These are phyloP conservation scores for Oxyscelio sp. DNA, from an alignment of 2,888 invertebrate species.

Conservation along the genomic window DNA sequence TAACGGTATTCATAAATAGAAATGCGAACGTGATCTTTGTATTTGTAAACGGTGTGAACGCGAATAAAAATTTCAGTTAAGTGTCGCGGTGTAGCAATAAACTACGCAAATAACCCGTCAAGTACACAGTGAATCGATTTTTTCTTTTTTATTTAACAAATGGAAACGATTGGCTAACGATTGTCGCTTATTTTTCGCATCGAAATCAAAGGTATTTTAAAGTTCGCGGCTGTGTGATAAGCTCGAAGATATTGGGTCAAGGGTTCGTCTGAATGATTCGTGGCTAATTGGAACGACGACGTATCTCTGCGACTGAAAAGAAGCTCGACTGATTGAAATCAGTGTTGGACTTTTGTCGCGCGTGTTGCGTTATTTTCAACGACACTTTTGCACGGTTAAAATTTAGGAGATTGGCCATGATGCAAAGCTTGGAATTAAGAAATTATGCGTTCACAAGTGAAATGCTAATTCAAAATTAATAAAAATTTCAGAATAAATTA, in stretches of 20 bases:
- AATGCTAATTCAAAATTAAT: too few relatives aligned
- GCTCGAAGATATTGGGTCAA: slow-evolving; percentile 32
- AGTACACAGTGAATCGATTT: not conserved
- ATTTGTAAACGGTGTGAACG: too few relatives aligned
- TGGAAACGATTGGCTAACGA: not conserved
- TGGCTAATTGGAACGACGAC: slow-evolving; percentile 32
- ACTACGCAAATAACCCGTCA: too few relatives aligned
- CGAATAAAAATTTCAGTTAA: too few relatives aligned
- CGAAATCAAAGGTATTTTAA: slow-evolving; percentile 9
- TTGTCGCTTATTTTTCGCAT: not conserved
- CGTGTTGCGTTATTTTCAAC: not conserved
- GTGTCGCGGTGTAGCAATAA: too few relatives aligned
- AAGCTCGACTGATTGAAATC: slow-evolving; percentile 15
- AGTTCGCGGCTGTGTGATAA: slow-evolving; percentile 27
- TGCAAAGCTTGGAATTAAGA: too few relatives aligned
- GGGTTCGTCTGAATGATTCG: slow-evolving; percentile 52
- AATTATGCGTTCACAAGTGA: too few relatives aligned
- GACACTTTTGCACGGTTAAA: too few relatives aligned
- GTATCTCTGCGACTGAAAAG: slow-evolving; percentile 25
- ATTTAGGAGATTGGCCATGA: too few relatives aligned
- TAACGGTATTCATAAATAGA: too few relatives aligned
- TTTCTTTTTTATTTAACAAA: not conserved
- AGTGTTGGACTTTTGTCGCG: not conserved
- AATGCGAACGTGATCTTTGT: too few relatives aligned
- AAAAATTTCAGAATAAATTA: too few relatives aligned